Evolutionary conservation across 2,797 vertebrate genomes (phyloP).

Genomic region (Lepus oiostolus): DNA sequence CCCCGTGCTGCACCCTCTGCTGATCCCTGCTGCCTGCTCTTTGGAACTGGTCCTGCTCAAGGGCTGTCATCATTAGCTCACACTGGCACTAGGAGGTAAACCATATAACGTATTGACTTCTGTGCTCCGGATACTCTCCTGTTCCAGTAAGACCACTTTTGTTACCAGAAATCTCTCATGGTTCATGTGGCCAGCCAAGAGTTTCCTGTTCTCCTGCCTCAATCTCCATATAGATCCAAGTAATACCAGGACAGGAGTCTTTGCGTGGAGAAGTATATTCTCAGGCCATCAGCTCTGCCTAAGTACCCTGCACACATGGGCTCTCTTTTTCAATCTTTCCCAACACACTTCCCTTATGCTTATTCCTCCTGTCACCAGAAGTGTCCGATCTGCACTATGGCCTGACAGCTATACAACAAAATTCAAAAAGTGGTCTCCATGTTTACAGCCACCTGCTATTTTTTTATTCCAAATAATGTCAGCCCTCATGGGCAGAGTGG

Average conservation of each 20-base stretch:
- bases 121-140: neutral
- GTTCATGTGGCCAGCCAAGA: neutral
- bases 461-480: slow-evolving; percentile 32
- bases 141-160: neutral
- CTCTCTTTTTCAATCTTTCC: neutral
- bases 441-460: neutral
- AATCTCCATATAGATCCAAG: neutral
- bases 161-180: neutral
- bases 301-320: neutral
- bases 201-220: neutral
- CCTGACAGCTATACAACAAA: neutral
- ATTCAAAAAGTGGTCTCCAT: neutral
- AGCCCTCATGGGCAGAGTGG: neutral
- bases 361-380: neutral
- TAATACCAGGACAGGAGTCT: neutral
- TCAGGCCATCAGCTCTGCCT: neutral
- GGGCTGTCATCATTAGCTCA: neutral
- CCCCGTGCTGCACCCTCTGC: fast-evolving
- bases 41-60: neutral
- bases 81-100: neutral
- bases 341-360: neutral
- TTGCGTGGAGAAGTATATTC: neutral
- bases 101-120: neutral
- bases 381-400: neutral
- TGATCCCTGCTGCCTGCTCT: fast-evolving